These are phyloP conservation scores for Leucophenga montana DNA, from an alignment of 2,888 invertebrate species.

Conservation along the genomic window DNA sequence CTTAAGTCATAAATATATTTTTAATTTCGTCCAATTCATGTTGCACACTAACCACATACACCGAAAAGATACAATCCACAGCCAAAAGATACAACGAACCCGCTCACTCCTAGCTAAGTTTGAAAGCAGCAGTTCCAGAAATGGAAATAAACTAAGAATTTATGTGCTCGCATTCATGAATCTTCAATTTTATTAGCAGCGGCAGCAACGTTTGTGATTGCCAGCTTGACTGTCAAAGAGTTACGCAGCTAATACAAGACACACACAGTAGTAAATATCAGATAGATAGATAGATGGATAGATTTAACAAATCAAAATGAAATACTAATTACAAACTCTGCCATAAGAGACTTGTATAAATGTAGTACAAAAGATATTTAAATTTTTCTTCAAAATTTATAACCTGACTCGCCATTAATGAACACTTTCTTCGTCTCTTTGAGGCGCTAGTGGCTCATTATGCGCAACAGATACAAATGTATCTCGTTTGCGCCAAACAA, in stretches of 20 bases:
- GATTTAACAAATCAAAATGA: slow-evolving; percentile 33
- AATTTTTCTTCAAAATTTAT: slow-evolving; percentile 1
- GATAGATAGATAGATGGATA: too few relatives aligned
- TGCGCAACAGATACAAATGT: slow-evolving; percentile 56
- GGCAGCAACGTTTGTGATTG: slow-evolving; percentile 47
- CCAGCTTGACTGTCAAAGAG: too few relatives aligned
- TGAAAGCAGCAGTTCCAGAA: neutral
- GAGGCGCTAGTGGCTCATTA: slow-evolving; percentile 11
- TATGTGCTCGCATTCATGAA: slow-evolving; percentile 65
- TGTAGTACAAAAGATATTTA: slow-evolving; percentile 46
- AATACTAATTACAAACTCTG: slow-evolving; percentile 67
- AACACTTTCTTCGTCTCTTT: neutral
- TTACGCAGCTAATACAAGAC: slow-evolving; percentile 33
- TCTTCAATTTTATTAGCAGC: slow-evolving; percentile 61
- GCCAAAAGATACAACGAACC: slow-evolving; percentile 44
- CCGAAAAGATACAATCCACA: slow-evolving; percentile 8
- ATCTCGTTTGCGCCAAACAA: slow-evolving; percentile 61
- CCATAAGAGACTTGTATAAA: slow-evolving; percentile 24
- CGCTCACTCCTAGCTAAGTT: too few relatives aligned
- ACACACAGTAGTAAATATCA: slow-evolving; percentile 56
- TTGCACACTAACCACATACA: neutral
- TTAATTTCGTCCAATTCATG: slow-evolving; percentile 68
- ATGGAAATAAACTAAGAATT: slow-evolving; percentile 61
- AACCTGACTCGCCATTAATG: too few relatives aligned
- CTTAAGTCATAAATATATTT: slow-evolving; percentile 71